These are phyloP conservation scores for Limulus polyphemus DNA, from an alignment of 2,888 invertebrate species.

Conservation along the genomic window DNA sequence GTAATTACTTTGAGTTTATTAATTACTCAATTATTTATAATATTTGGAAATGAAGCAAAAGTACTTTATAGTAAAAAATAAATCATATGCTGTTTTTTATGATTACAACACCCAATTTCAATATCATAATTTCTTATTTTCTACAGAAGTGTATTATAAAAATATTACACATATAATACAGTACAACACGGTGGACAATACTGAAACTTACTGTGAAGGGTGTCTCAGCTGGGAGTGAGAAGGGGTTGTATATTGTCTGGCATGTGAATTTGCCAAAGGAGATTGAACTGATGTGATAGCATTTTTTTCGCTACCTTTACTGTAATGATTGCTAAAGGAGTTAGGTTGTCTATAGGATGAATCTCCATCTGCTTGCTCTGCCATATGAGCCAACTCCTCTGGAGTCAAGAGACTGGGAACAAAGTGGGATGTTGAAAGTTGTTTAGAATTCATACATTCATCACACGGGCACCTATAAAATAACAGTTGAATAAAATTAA, in stretches of 20 bases:
- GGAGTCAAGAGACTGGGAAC: not conserved
- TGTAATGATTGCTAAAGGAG: not conserved
- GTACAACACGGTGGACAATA: no score
- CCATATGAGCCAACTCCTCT: not conserved
- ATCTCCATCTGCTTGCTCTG: not conserved
- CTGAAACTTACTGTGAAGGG: no score
- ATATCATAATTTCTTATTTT: no score
- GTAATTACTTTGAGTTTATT: no score
- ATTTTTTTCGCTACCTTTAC: not conserved
- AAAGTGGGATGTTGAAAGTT: not conserved
- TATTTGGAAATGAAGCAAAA: no score
- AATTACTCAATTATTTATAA: no score
- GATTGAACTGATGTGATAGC: not conserved
- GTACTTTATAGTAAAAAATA: no score
- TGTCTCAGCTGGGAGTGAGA: not conserved
- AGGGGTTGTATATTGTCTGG: not conserved
- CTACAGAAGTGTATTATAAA: no score
- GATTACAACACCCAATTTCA: no score
- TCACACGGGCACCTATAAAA: slow-evolving; percentile 37
- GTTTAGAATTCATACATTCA: slow-evolving; percentile 35
- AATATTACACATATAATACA: no score
- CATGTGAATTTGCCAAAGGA: not conserved
- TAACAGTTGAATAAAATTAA: not conserved
- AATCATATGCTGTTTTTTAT: no score
- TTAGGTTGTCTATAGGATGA: not conserved